A percentile compares a stretch with the other conserved stretches of the same genome.
Conservation (phyloP, 1,140 invertebrate species). For the Dysdera silvatica region DNA sequence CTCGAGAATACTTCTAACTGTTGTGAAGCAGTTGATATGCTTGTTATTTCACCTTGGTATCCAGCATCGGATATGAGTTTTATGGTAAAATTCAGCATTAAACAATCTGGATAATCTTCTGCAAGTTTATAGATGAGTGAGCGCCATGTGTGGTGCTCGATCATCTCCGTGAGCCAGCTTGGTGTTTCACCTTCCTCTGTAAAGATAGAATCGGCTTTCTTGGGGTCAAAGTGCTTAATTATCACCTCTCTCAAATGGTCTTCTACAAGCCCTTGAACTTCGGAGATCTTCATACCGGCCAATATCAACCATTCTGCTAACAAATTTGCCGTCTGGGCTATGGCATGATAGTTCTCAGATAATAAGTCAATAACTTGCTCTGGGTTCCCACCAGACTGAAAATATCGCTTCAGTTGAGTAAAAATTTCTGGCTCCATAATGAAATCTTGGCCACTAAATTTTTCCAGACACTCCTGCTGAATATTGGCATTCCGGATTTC, state of each 20-base stretch:
- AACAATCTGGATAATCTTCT: slow-evolving; percentile 96
- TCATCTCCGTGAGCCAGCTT: slow-evolving; percentile 96
- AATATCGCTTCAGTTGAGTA: slow-evolving; percentile 84
- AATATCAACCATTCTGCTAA: slow-evolving; percentile 95
- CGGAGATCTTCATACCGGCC: slow-evolving; percentile 81
- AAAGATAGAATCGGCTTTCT: slow-evolving; percentile 98
- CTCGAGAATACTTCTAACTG: slow-evolving; percentile 98
- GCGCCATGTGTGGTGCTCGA: slow-evolving; percentile 95
- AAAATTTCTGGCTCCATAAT: slow-evolving; percentile 99
- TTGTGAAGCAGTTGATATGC: slow-evolving; percentile 96
- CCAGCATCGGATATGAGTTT: slow-evolving; percentile 98
- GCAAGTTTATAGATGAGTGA: slow-evolving; percentile 94
- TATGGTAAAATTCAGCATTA: slow-evolving; percentile 98
- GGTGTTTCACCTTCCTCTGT: slow-evolving; percentile 96
- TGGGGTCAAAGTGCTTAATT: slow-evolving; percentile 93
- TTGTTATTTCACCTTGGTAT: slow-evolving; percentile 99
- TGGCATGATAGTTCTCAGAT: slow-evolving; percentile 90
- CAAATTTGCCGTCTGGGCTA: slow-evolving; percentile 94
- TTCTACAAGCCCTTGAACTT: slow-evolving; percentile 95
- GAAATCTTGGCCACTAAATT: slow-evolving; percentile 81
- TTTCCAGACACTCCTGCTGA: slow-evolving; percentile 32
- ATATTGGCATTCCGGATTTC: slow-evolving; percentile 25
- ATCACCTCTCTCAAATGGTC: slow-evolving; percentile 96
- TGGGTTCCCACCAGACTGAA: slow-evolving; percentile 91
- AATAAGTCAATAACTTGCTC: slow-evolving; percentile 92